phyloP scores from a whole-genome alignment of 2,113 vertebrate genomes.

The Puntigrus tetrazona region DNA sequence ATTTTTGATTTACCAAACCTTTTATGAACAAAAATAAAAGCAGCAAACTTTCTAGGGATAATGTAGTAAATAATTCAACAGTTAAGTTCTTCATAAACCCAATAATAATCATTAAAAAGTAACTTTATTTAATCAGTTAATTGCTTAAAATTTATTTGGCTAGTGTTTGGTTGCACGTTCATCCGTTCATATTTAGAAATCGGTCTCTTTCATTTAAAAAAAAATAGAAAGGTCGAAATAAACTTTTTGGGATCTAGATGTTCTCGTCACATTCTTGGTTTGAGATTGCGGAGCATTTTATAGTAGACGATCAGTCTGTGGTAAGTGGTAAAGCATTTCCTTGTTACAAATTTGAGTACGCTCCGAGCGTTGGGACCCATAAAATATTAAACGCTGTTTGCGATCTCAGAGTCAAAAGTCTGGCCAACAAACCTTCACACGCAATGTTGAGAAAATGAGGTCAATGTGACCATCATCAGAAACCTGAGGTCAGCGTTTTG shows the following conservation, averaged over 20 bases:
- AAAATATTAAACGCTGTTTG: constrained; percentile 73
- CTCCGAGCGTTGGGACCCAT: constrained; percentile 64
- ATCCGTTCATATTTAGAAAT: background rate
- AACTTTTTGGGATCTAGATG: background rate
- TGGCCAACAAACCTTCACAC: constrained; percentile 72
- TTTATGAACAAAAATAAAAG: constrained; percentile 1
- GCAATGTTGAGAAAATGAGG: constrained; percentile 74
- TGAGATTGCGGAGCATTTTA: constrained; percentile 62
- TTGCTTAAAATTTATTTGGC: background rate
- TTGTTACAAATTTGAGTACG: constrained; percentile 61
- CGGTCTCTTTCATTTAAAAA: background rate
- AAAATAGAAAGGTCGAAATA: background rate
- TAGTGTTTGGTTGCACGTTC: background rate
- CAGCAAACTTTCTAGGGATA: background rate
- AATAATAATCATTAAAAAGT: background rate
- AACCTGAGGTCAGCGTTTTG: constrained; percentile 51
- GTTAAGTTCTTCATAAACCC: background rate
- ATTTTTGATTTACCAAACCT: background rate
- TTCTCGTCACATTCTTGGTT: constrained; percentile 54
- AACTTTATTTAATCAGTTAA: background rate
- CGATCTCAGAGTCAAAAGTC: constrained; percentile 66
- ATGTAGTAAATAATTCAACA: background rate
- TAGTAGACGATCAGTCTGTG: constrained; percentile 51
- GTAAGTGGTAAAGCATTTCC: constrained; percentile 61
- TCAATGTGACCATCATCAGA: constrained; percentile 64